These are phyloP conservation scores for Embidobia sp. DNA, from an alignment of 2,888 invertebrate species.

Conservation along the genomic window DNA sequence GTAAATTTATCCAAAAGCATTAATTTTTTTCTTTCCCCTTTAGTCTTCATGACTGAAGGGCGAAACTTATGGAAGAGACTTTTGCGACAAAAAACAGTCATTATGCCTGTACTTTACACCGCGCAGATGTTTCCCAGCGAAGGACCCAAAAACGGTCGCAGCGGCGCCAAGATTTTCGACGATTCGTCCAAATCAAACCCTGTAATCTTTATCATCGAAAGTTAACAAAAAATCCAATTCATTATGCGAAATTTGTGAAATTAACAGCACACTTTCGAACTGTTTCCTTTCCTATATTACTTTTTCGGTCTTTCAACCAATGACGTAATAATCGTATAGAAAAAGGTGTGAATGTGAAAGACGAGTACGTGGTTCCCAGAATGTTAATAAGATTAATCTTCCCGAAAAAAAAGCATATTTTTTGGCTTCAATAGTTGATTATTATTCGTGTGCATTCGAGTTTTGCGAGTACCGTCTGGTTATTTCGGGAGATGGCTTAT, in stretches of 20 bases:
- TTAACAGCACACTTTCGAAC: too few species aligned
- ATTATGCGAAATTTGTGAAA: not conserved
- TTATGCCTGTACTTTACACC: constrained; percentile 65
- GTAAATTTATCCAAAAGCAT: not conserved
- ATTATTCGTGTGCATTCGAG: constrained; percentile 10
- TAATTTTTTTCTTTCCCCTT: constrained; percentile 4
- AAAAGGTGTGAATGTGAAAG: constrained; percentile 25
- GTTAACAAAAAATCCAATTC: constrained; percentile 12
- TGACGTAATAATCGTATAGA: constrained; percentile 4
- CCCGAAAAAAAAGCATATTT: constrained; percentile 10
- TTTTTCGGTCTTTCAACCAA: too few species aligned
- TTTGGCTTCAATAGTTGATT: not conserved
- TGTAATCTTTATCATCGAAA: constrained; percentile 18
- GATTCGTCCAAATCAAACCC: constrained; percentile 8
- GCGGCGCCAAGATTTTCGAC: constrained; percentile 52
- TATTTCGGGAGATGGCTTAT: constrained; percentile 32
- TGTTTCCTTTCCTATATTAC: too few species aligned
- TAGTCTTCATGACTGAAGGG: constrained; percentile 29
- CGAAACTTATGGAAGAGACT: constrained; percentile 59
- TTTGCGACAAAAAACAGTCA: constrained; percentile 69
- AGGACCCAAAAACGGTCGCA: constrained; percentile 34
- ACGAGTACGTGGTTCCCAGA: constrained; percentile 15
- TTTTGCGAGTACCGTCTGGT: constrained; percentile 18
- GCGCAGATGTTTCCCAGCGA: constrained; percentile 70
- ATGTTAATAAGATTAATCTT: too few species aligned